These are phyloP conservation scores for Orthosia cruda DNA, from an alignment of 2,888 invertebrate species.

Conservation along the genomic window DNA sequence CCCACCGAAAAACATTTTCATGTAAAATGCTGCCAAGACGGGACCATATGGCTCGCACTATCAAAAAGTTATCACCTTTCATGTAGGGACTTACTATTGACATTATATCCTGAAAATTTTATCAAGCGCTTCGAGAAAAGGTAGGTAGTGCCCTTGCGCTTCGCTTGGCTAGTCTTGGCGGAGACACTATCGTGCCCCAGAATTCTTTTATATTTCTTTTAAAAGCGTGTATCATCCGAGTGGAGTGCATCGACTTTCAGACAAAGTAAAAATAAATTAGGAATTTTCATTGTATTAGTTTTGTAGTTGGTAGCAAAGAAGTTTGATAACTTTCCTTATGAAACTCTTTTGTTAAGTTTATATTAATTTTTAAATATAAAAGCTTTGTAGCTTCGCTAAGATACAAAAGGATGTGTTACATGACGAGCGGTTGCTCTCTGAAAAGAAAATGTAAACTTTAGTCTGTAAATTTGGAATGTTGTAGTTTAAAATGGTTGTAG, in stretches of 20 bases:
- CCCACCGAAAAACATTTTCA: too few species aligned
- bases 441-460: slow-evolving; percentile 9
- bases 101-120: too few species aligned
- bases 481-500: neutral
- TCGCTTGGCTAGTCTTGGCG: too few species aligned
- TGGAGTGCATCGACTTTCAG: slow-evolving; percentile 1
- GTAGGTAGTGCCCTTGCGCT: too few species aligned
- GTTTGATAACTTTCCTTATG: slow-evolving; percentile 36
- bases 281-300: slow-evolving; percentile 11
- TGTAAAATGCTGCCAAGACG: too few species aligned
- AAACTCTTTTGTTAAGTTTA: slow-evolving; percentile 25
- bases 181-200: neutral
- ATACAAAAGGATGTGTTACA: neutral
- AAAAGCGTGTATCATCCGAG: neutral
- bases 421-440: neutral
- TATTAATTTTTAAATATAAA: slow-evolving; percentile 16
- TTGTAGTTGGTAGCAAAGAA: slow-evolving; percentile 3
- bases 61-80: too few species aligned
- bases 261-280: neutral
- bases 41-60: too few species aligned
- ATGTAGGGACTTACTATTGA: too few species aligned
- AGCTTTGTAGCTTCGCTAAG: slow-evolving; percentile 12
- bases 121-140: too few species aligned
- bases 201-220: slow-evolving; percentile 24
- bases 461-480: neutral